Percentiles rank a stretch among this genome's conserved stretches.
phyloP scores from a whole-genome alignment of 2,113 vertebrate species.

The Etheostoma cragini region DNA sequence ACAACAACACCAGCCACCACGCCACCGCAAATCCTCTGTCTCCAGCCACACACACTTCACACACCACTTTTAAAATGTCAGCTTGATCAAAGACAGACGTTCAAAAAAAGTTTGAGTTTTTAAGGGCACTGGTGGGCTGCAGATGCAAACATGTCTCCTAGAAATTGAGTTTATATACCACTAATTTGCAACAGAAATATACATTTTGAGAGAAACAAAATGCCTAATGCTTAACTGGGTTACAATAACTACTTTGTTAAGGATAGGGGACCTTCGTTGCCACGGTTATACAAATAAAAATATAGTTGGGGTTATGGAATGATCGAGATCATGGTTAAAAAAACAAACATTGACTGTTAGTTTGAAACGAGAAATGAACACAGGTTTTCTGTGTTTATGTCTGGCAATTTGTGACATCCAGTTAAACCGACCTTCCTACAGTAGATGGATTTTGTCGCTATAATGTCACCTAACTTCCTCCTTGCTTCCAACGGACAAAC shows the following conservation, averaged over 20 bases:
- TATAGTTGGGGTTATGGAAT: not conserved
- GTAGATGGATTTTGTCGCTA: not conserved
- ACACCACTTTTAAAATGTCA: conserved; percentile 55
- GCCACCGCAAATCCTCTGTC: conserved; percentile 44
- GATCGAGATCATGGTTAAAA: not conserved
- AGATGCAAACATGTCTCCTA: not conserved
- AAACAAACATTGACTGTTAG: not conserved
- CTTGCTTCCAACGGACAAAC: not conserved
- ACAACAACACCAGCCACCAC: conserved; percentile 59
- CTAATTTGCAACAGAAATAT: conserved; percentile 13
- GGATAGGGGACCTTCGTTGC: not conserved
- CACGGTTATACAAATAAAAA: conserved; percentile 2
- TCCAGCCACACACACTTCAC: conserved; percentile 60
- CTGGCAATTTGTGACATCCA: not conserved
- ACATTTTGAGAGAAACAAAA: not conserved
- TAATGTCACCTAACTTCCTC: not conserved
- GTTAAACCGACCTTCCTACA: not conserved
- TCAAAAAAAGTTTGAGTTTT: conserved; percentile 9
- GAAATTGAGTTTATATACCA: not conserved
- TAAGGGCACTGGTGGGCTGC: not conserved
- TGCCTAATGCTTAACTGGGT: not conserved
- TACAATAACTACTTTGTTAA: not conserved
- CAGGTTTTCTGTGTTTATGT: not conserved
- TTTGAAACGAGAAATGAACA: not conserved
- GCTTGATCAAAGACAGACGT: conserved; percentile 63